Evolutionary conservation across 2,797 vertebrate species (phyloP).

Genomic region (Gymnothorax javanicus): DNA sequence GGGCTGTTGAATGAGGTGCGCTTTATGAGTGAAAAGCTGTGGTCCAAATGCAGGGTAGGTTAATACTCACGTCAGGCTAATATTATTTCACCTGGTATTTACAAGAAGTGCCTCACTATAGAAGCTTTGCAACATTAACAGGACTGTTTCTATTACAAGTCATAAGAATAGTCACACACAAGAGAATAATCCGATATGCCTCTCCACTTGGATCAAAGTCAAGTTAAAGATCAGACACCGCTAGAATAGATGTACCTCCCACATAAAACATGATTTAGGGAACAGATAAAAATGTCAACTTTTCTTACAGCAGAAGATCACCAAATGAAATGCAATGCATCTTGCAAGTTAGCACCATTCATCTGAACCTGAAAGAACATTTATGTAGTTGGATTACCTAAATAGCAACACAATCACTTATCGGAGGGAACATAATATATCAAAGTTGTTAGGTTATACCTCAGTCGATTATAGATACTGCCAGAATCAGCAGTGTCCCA

Average conservation of each 20-base stretch:
- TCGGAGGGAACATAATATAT: neutral
- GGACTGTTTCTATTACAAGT: neutral
- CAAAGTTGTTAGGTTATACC: neutral
- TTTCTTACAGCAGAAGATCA: neutral
- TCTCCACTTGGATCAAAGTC: neutral
- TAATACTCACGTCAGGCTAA: too few relatives aligned
- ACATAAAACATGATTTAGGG: neutral
- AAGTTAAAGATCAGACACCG: too few relatives aligned
- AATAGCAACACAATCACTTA: neutral
- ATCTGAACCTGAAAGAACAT: neutral
- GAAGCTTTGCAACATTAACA: neutral
- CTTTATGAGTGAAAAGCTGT: too few relatives aligned
- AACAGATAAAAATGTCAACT: neutral
- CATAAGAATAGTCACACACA: neutral
- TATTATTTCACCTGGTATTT: neutral
- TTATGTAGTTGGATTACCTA: neutral
- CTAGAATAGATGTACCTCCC: conserved; percentile 18
- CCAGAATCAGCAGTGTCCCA: neutral
- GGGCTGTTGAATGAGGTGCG: too few relatives aligned
- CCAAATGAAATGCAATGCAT: neutral
- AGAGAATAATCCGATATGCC: neutral
- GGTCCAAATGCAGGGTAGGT: too few relatives aligned
- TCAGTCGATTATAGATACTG: neutral
- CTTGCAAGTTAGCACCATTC: neutral
- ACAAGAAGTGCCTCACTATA: neutral